Percentiles rank a stretch among this genome's conserved stretches.
Conservation (phyloP, 2,113 vertebrate species). For the rabbit (Oryctolagus cuniculus) region mOryCun1.1 NC_091438.1:156067501-156068000, state of each 20-base stretch:
- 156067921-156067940: neutral
- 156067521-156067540: conserved; percentile 57
- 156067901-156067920: neutral
- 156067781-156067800: conserved; percentile 53
- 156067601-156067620: neutral
- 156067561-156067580: conserved; percentile 33
- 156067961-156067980: neutral
- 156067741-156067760: neutral
- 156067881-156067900: neutral
- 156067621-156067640: neutral
- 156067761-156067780: neutral
- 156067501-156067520: conserved; percentile 47
- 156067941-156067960: neutral
- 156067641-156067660: neutral
- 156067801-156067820: conserved; percentile 61
- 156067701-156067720: neutral
- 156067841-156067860: neutral
- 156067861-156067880: neutral
- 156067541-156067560: conserved; percentile 54
- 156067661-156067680: neutral
- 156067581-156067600: neutral
- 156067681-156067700: conserved; percentile 45
- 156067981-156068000: neutral
- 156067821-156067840: neutral
- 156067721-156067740: neutral